Evolutionary conservation across 2,888 invertebrate genomes (phyloP).

Genomic region (Ctenicera cuprea): DNA sequence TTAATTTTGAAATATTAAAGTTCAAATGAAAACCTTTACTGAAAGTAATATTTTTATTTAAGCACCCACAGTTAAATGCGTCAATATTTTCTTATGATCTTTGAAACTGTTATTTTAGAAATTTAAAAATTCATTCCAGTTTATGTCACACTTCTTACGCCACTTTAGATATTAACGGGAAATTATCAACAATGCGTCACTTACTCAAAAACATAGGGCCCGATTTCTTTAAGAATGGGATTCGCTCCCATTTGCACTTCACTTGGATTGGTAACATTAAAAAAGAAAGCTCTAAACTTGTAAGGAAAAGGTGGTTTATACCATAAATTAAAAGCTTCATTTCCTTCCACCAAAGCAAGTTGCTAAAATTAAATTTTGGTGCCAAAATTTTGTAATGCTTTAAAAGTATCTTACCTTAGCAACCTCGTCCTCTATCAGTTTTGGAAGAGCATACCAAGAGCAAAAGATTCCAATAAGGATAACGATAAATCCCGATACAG

Average conservation of each 20-base stretch:
- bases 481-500: slow-evolving; percentile 66
- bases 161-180: too few species aligned
- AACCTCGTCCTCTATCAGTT: slow-evolving; percentile 72
- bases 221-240: slow-evolving; percentile 76
- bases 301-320: slow-evolving; percentile 76
- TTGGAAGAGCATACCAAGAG: slow-evolving; percentile 74
- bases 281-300: slow-evolving; percentile 75
- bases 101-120: too few species aligned
- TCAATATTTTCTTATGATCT: too few species aligned
- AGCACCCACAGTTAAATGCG: too few species aligned
- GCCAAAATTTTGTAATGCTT: neutral
- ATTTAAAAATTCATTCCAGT: too few species aligned
- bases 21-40: too few species aligned
- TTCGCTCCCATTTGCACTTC: slow-evolving; percentile 74
- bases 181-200: slow-evolving; percentile 55
- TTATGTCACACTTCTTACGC: too few species aligned
- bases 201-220: slow-evolving; percentile 80
- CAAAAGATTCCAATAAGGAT: slow-evolving; percentile 70
- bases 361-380: slow-evolving; percentile 69
- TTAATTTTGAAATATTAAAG: too few species aligned
- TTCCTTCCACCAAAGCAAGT: slow-evolving; percentile 75
- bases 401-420: slow-evolving; percentile 70
- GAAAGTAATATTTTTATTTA: too few species aligned
- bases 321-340: slow-evolving; percentile 77
- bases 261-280: slow-evolving; percentile 78